phyloP scores from a whole-genome alignment of 1,140 invertebrate genomes.

The Drosophila lacteicornis region DNA sequence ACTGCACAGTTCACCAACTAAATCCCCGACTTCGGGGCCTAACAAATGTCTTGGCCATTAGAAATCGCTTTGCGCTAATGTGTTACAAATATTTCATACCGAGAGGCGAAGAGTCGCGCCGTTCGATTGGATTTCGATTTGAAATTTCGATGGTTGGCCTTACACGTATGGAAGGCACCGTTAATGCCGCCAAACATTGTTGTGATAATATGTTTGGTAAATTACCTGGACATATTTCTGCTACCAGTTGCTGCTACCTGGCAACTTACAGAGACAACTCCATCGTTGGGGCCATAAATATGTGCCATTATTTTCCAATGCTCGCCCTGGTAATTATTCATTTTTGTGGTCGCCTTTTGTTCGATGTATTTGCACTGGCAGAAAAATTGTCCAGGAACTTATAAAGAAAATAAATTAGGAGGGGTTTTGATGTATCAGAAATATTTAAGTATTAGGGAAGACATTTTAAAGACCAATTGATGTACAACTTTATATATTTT shows the following conservation, averaged over 20 bases:
- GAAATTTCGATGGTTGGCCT: constrained; percentile 30
- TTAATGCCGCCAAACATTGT: constrained; percentile 76
- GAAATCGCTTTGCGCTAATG: constrained; percentile 79
- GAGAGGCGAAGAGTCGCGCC: constrained; percentile 3
- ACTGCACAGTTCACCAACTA: constrained; percentile 40
- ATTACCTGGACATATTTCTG: constrained; percentile 70
- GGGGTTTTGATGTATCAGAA: too few species aligned
- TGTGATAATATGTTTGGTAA: constrained; percentile 81
- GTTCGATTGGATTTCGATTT: constrained; percentile 9
- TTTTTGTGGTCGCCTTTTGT: constrained; percentile 76
- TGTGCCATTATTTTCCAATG: constrained; percentile 49
- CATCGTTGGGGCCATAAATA: constrained; percentile 53
- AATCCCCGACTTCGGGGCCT: constrained; percentile 52
- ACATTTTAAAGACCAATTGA: too few species aligned
- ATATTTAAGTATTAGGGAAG: too few species aligned
- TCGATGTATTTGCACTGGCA: neutral
- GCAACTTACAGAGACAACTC: constrained; percentile 46
- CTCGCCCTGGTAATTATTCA: constrained; percentile 74
- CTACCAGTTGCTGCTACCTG: constrained; percentile 56
- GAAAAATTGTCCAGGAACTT: neutral
- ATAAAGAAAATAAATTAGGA: neutral
- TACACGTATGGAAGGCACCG: constrained; percentile 67
- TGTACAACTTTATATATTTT: too few species aligned
- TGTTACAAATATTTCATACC: constrained; percentile 79
- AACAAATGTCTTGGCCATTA: constrained; percentile 73